Percentiles rank a stretch among this genome's conserved stretches.
phyloP scores from a whole-genome alignment of 2,797 vertebrate genomes.

The Helarctos malayanus region DNA sequence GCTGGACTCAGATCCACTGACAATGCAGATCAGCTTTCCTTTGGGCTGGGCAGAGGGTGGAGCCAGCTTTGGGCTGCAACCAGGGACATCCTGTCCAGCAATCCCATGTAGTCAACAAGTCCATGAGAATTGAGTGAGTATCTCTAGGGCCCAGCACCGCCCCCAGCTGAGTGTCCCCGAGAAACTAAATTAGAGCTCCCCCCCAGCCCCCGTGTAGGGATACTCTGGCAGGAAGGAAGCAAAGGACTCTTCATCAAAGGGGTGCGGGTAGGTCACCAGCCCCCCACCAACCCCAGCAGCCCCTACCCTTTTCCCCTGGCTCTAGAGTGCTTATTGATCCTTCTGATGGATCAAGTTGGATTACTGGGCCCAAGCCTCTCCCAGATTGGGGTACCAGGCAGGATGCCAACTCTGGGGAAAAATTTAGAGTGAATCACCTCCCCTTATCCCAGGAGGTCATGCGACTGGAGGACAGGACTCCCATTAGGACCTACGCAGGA shows the following conservation, averaged over 20 bases:
- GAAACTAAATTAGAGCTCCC: not conserved
- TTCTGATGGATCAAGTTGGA: not conserved
- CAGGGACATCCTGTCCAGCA: slow-evolving; percentile 44
- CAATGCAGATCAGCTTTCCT: slow-evolving; percentile 30
- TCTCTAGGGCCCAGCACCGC: not conserved
- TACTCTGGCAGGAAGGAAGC: not conserved
- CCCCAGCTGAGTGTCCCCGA: not conserved
- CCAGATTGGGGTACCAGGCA: not conserved
- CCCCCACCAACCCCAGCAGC: not conserved
- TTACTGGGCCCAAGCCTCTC: not conserved
- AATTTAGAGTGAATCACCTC: not conserved
- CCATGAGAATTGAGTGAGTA: not conserved
- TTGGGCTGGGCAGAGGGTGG: slow-evolving; percentile 1
- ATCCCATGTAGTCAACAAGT: slow-evolving; percentile 29
- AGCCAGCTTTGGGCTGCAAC: not conserved
- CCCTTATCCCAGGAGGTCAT: not conserved
- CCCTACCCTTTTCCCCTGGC: not conserved
- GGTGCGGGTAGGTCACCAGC: not conserved
- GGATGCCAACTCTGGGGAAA: not conserved
- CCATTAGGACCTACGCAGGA: not conserved
- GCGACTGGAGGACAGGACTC: not conserved
- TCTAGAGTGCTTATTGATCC: not conserved
- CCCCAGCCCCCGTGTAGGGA: rapidly evolving
- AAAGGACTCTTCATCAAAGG: not conserved
- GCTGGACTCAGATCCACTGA: not conserved